A percentile compares a stretch with the other conserved stretches of the same genome.
phyloP scores from a whole-genome alignment of 2,797 vertebrate genomes.

The Toxotes lorentzi region DNA sequence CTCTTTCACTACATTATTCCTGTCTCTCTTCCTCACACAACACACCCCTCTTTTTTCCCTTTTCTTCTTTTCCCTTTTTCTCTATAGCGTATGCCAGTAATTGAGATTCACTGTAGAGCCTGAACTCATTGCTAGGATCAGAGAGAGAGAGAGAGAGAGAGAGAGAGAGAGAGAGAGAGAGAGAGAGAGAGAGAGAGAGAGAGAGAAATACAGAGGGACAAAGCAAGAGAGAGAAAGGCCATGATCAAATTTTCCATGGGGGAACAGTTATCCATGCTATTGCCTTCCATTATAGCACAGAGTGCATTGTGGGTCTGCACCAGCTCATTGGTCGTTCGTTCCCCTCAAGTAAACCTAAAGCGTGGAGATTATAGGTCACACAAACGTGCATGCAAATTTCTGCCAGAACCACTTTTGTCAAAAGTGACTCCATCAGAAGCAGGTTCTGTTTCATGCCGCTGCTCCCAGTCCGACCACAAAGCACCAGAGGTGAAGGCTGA shows the following conservation, averaged over 20 bases:
- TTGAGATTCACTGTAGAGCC: slow-evolving; percentile 49
- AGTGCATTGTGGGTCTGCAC: slow-evolving; percentile 54
- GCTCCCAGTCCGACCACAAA: background rate
- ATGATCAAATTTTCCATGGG: slow-evolving; percentile 53
- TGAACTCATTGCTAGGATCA: slow-evolving; percentile 53
- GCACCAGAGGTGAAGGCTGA: background rate
- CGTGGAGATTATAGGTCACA: slow-evolving; percentile 30
- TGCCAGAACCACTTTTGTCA: slow-evolving; percentile 21
- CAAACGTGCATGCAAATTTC: slow-evolving; percentile 37
- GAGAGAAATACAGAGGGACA: slow-evolving; percentile 8
- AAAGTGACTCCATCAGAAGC: slow-evolving; percentile 6
- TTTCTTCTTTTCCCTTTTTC: slow-evolving; percentile 13
- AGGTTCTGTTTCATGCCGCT: background rate
- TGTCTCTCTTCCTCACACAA: background rate
- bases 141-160: slow-evolving; percentile 18
- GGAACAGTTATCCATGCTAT: slow-evolving; percentile 42
- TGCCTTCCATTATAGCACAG: slow-evolving; percentile 50
- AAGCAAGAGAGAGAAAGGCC: background rate
- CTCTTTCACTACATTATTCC: slow-evolving; percentile 30
- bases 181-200: slow-evolving; percentile 13
- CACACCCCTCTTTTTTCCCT: background rate
- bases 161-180: no score
- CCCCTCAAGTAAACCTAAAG: slow-evolving; percentile 44
- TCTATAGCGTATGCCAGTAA: slow-evolving; percentile 53
- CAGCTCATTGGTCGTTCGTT: slow-evolving; percentile 63